Conservation (phyloP, 2,888 invertebrate genomes). For the Nudaria mundana region DNA sequence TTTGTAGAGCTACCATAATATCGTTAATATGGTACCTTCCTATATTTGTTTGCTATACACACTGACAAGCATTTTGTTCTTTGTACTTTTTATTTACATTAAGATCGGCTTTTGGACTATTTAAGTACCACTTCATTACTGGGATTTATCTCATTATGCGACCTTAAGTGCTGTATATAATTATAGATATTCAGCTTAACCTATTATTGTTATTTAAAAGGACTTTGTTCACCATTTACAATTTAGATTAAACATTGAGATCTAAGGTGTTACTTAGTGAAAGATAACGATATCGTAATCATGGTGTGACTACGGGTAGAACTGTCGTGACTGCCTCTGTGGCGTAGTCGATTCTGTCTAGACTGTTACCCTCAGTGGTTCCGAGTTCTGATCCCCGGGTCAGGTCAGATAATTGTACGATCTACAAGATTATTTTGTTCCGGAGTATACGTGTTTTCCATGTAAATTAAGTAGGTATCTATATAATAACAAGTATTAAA, state of each 20-base stretch:
- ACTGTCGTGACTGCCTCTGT: no score
- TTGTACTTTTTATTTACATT: conserved; percentile 16
- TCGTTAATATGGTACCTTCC: conserved; percentile 19
- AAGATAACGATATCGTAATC: background rate
- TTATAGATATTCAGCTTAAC: conserved; percentile 17
- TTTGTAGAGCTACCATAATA: conserved; percentile 39
- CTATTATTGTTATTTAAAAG: conserved; percentile 6
- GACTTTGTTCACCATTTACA: conserved; percentile 1
- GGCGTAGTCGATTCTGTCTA: no score
- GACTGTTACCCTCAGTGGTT: no score
- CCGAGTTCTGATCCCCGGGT: no score
- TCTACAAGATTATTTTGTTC: no score
- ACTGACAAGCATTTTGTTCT: conserved; percentile 16
- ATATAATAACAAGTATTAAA: no score
- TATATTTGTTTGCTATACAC: background rate
- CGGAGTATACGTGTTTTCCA: no score
- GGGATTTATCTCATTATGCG: conserved; percentile 14
- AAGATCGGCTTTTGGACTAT: conserved; percentile 17
- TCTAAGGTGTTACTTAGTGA: background rate
- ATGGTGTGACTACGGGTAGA: no score
- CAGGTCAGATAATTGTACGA: no score
- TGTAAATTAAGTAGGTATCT: no score
- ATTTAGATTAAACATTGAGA: conserved; percentile 7
- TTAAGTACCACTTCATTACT: conserved; percentile 26
- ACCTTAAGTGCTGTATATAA: conserved; percentile 16